phyloP scores from a whole-genome alignment of 2,113 vertebrate genomes.

The Odobenus rosmarus region DNA sequence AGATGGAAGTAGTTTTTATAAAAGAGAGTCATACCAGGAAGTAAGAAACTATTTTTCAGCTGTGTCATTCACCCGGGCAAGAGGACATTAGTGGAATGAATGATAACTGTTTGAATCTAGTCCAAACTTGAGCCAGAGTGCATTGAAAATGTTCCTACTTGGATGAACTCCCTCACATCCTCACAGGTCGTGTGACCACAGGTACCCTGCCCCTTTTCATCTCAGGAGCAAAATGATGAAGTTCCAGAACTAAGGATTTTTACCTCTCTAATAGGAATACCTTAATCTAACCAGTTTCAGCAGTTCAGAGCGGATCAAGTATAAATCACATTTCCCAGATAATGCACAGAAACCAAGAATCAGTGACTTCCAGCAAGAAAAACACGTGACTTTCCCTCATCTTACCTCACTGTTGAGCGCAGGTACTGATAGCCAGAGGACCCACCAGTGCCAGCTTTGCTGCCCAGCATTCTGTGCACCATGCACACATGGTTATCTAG shows the following conservation, averaged over 20 bases:
- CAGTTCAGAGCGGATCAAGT: not conserved
- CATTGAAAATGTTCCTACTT: not conserved
- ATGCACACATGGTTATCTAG: slow-evolving; percentile 97
- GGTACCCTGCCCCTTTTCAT: too few species aligned
- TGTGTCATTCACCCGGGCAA: not conserved
- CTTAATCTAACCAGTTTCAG: not conserved
- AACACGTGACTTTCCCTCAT: fast-evolving
- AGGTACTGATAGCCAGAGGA: slow-evolving; percentile 98
- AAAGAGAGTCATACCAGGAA: not conserved
- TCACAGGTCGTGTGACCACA: not conserved
- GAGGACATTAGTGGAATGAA: not conserved
- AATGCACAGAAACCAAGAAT: fast-evolving
- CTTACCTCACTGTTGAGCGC: slow-evolving; percentile 96
- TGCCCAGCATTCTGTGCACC: slow-evolving; percentile 98
- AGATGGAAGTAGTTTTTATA: not conserved
- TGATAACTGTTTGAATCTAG: not conserved
- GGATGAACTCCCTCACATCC: not conserved
- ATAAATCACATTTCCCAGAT: not conserved
- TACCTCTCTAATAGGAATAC: not conserved
- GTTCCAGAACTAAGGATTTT: not conserved
- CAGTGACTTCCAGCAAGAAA: not conserved
- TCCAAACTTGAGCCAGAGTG: not conserved
- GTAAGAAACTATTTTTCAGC: not conserved
- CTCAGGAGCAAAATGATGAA: not conserved
- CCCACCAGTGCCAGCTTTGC: slow-evolving; percentile 94